Evolutionary conservation across 2,113 vertebrate genomes (phyloP), one percentile per base, ranked within the genome.

Genomic region (Cololabis saira): DNA sequence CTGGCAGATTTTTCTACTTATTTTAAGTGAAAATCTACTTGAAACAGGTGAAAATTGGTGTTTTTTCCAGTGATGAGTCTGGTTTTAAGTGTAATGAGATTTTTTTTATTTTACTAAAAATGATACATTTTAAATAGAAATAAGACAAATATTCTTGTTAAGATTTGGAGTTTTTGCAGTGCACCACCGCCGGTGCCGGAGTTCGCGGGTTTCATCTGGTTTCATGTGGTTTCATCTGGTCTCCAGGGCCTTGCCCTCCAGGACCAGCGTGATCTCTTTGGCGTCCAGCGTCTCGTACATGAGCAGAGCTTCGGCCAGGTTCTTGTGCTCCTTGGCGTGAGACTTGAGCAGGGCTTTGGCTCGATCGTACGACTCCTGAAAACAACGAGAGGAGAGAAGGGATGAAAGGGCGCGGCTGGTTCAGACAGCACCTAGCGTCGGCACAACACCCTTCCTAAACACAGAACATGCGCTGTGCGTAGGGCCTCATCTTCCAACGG

Each of bases 211-310:
- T 93, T 97, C 93, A 98, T 95, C 95, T 97, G 81, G 90, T 78
- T 67, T 96, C 93, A n/a, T n/a, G n/a, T n/a, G 44, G 62, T 81
- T 93, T 97, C 93, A 98, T 95, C 95, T 97, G 81, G 90, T 78
- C 69, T 96, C 93, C 61, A 98, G 89, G 41, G 93, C 85, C 88
- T 98, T 99, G 15, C 97, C 98, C 89, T 99, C 97, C 67, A 99
- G 80, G 79, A 99, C 95, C 85, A 97, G 90, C 71, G 94, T 94
- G 78, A 99, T 98, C 87, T 99, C 98, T 95, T 97, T 99, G 93
- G 94, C 96, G 85, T 99, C 95, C 91, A 99, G 90, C 40, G 98
- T 99, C 86, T 99, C 98, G 0, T 98, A 98, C 83, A 92, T 95
- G 87, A 99, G 82, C 86, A 99, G 92, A 78, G 98, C 98, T 76